Base-by-base conservation (phyloP, 2,888 invertebrate genomes). In the Cosmia pyralina region DNA sequence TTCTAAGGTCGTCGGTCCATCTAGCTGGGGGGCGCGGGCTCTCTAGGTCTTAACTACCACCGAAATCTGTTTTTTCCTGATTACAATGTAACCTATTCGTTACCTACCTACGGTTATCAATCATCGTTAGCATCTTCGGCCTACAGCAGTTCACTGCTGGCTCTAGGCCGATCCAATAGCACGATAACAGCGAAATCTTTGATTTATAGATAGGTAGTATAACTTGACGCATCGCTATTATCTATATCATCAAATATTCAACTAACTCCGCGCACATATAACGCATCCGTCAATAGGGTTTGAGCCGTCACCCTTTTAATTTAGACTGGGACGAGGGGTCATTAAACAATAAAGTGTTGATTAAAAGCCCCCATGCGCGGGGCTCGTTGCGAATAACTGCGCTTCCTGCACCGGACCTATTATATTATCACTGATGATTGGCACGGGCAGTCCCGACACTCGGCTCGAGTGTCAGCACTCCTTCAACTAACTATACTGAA, bases 281-380 rank as follows among this genome's bases (percentile, higher is more conserved):
- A 92, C 92, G 91, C 93, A 94, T 93, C 90, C 94, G 93, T 95
- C 95, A 94, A 96, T 96, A 95, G 96, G 94, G 94, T 92, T 92
- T 94, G 93, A 94, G 89, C 94, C 94, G 94, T 95, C 96, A 95
- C 96, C 96, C 96, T 96, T 96, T 96, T 96, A 96, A 96, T 96
- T 96, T 96, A 95, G 93, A 94, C 88, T 93, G 91, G 93, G 93
- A 91, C 94, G 95, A 95, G 93, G 95, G 96, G 95, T 95, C 96
- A 96, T 96, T 96, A 96, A 96, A 96, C 96, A 96, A 96, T 96
- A 96, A 95, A 96, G 96, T 96, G 96, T 96, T 96, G 96, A 96
- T 96, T 96, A 96, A 96, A 96, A 96, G 96, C 96, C 96, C 96
- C 95, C 94, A 96, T 96, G 95, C 93, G 93, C 93, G 92, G 92